Conservation (phyloP, 2,113 vertebrate species). For the Capricornis sumatraensis region DNA sequence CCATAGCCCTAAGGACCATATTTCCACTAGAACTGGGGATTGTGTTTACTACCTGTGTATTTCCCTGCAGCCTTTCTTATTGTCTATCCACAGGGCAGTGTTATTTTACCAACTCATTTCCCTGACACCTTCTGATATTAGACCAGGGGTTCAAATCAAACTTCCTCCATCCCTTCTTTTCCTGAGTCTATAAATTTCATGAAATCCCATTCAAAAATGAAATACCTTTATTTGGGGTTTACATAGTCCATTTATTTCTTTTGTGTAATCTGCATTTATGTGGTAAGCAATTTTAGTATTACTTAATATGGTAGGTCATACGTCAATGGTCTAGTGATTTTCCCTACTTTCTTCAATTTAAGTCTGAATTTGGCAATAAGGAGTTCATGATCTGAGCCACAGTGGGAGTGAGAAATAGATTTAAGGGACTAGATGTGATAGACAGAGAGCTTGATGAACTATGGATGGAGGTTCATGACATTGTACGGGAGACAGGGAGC, state of each 20-base stretch:
- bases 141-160: background rate
- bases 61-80: background rate
- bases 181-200: background rate
- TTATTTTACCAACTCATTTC: background rate
- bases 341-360: background rate
- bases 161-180: background rate
- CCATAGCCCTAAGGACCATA: background rate
- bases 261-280: background rate
- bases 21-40: background rate
- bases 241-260: background rate
- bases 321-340: rapidly evolving
- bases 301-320: background rate
- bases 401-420: background rate
- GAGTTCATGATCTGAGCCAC: background rate
- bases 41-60: background rate
- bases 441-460: background rate
- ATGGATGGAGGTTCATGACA: background rate
- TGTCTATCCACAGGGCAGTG: background rate
- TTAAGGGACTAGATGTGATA: background rate
- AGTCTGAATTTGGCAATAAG: background rate
- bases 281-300: background rate
- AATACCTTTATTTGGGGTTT: background rate
- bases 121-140: background rate
- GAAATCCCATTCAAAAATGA: background rate
- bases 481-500: background rate